Base-by-base conservation (phyloP, 2,888 invertebrate species). In the Amphipyra berbera region DNA sequence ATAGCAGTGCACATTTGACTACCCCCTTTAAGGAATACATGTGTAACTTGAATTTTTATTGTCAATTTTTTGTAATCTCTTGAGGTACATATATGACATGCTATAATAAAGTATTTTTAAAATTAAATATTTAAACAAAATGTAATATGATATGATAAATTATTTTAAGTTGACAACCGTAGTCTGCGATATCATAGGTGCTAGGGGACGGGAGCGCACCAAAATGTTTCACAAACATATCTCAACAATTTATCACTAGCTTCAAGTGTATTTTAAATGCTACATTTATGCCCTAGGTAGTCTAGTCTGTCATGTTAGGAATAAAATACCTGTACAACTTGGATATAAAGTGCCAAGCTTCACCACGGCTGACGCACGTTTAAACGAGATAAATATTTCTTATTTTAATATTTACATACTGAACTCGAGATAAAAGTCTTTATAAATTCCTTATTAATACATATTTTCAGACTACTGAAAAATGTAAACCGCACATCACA, bases 211-310 rank as follows among this genome's bases (percentile, higher is more conserved):
- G 35, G 38, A 59, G 13, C 48, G n/a, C 40, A 48, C 27, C 2
- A 54, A 54, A 62, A 63, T 42, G 7, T 13, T 48, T 13, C 42
- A 14, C 41, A 68, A 61, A 49, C 48, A 55, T 48, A 54, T 58
- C 45, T 57, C 41, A 33, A 69, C 60, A 46, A 74, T 77, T 74
- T 78, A 74, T 76, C 67, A 77, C 70, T 15, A 40, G 61, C 44
- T 70, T 60, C 37, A 54, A 68, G 55, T 44, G n/a, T 68, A 71
- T 68, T 76, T 64, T 62, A 71, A 74, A 78, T 60, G 59, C 46
- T 13, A 37, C 27, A 30, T 55, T 61, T 53, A 44, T 60, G 41
- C 54, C 40, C 50, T 35, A 62, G 52, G 61, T 53, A 54, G 52
- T 45, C 45, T 33, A 55, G 59, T 41, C 56, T 70, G 70, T 73